These are phyloP conservation scores for Macrosteles quadrilineatus DNA, from an alignment of 1,140 invertebrate species.

Conservation along the genomic window DNA sequence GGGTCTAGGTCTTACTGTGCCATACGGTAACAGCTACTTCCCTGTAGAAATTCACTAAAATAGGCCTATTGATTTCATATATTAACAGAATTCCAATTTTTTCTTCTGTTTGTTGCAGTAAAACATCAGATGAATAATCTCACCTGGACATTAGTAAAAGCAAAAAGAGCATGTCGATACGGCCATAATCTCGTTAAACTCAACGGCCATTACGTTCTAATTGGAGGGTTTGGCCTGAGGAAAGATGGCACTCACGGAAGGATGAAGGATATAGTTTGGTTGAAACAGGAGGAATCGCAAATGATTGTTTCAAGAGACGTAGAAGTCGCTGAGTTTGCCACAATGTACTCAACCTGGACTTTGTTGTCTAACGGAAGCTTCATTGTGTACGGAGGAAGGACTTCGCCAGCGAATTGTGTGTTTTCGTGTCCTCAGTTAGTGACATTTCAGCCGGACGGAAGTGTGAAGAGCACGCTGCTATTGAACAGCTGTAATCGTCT, in stretches of 20 bases:
- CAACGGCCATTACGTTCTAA: neutral
- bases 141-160: neutral
- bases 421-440: conserved; percentile 21
- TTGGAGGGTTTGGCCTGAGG: conserved; percentile 5
- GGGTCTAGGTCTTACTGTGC: too few relatives aligned
- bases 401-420: conserved; percentile 25
- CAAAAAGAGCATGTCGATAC: conserved; percentile 2
- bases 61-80: too few relatives aligned
- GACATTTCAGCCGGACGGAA: neutral
- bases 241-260: neutral
- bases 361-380: neutral
- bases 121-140: too few relatives aligned
- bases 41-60: too few relatives aligned
- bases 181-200: conserved; percentile 5
- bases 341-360: conserved; percentile 24
- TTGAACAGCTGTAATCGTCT: neutral
- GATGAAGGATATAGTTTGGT: neutral
- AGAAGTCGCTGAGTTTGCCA: neutral
- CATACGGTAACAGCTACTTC: too few relatives aligned
- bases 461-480: neutral
- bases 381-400: conserved; percentile 37
- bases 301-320: neutral
- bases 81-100: too few relatives aligned
- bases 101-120: too few relatives aligned
- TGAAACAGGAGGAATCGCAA: neutral